These are phyloP conservation scores for Ichneumoninae sp. DNA, from an alignment of 2,888 invertebrate genomes.

Conservation along the genomic window DNA sequence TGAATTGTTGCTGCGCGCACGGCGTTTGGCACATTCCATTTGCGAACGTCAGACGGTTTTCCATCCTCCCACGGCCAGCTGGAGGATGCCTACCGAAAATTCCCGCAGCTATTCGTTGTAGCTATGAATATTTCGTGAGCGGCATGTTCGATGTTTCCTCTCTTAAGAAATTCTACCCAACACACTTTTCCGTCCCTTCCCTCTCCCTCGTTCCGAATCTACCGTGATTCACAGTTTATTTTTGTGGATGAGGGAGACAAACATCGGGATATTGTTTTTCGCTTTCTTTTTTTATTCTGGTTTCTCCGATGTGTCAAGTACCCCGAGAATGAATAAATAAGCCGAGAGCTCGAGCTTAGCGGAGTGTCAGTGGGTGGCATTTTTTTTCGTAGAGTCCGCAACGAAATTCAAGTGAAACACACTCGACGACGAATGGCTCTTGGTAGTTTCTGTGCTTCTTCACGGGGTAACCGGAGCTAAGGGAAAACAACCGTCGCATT, in stretches of 20 bases:
- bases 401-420: slow-evolving; percentile 19
- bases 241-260: not conserved
- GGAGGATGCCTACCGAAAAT: slow-evolving; percentile 1
- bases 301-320: not conserved
- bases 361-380: not conserved
- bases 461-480: slow-evolving; percentile 37
- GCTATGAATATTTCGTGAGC: not conserved
- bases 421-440: slow-evolving; percentile 4
- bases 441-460: slow-evolving; percentile 18
- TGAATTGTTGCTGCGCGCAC: slow-evolving; percentile 15
- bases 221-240: slow-evolving; percentile 17
- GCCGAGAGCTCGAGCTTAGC: not conserved
- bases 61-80: not conserved
- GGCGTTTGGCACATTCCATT: slow-evolving; percentile 27
- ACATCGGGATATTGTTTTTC: not conserved
- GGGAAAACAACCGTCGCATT: slow-evolving; percentile 31
- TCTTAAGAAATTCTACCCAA: not conserved
- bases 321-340: not conserved
- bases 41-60: slow-evolving; percentile 22
- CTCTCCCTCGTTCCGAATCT: not conserved
- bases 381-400: not conserved
- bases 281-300: not conserved
- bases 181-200: not conserved
- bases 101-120: not conserved
- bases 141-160: not conserved